Percentiles rank a stretch among this genome's conserved stretches.
phyloP scores from a whole-genome alignment of 2,113 vertebrate genomes.

The Protobothrops flavoviridis region DNA sequence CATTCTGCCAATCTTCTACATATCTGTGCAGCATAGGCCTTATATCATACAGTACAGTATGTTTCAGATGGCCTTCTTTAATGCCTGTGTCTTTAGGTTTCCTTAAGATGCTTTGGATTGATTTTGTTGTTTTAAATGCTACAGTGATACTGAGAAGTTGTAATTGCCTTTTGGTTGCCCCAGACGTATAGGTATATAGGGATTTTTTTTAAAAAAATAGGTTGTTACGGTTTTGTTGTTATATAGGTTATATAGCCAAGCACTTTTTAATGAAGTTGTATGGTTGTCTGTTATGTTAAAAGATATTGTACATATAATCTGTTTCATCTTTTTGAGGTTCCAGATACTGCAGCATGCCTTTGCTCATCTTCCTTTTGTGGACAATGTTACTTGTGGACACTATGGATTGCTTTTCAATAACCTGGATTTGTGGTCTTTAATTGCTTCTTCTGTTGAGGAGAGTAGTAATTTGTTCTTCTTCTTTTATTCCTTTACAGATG shows the following conservation, averaged over 20 bases:
- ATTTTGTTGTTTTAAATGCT: not conserved
- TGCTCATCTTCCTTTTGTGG: not conserved
- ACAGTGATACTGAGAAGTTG: not conserved
- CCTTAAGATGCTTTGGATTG: not conserved
- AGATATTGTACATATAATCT: not conserved
- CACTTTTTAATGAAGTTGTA: not conserved
- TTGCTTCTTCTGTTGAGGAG: not conserved
- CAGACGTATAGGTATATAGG: not conserved
- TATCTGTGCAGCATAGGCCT: not conserved
- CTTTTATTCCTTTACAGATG: not conserved
- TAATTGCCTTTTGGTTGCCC: not conserved
- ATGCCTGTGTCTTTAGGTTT: not conserved
- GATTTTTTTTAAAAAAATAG: not conserved
- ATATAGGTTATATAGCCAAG: not conserved
- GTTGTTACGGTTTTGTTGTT: not conserved
- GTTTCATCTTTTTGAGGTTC: not conserved
- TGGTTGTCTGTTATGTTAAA: not conserved
- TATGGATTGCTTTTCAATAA: not conserved
- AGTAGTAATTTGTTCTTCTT: not conserved
- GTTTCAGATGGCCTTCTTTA: not conserved
- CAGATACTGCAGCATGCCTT: not conserved
- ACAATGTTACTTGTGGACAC: not conserved
- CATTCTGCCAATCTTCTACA: not conserved
- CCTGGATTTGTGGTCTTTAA: not conserved
- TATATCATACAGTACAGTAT: not conserved